phyloP scores from a whole-genome alignment of 2,113 vertebrate genomes.

The Cardinalis cardinalis region DNA sequence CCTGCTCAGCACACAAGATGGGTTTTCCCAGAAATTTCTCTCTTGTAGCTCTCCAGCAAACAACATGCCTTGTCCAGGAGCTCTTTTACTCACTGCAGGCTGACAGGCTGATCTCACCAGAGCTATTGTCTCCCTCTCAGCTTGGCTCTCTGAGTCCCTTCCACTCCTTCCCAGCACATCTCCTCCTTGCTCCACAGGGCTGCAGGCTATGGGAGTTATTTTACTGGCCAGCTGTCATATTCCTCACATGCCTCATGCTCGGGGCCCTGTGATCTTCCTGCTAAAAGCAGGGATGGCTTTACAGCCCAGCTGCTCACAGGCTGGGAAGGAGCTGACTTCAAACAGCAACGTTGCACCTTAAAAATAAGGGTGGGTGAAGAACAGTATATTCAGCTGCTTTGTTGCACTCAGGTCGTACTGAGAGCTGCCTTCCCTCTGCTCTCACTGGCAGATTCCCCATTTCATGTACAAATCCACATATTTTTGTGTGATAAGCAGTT shows the following conservation, averaged over 20 bases:
- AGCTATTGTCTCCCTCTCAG: background rate
- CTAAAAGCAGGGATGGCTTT: constrained; percentile 38
- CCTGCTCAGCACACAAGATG: background rate
- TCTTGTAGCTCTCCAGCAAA: background rate
- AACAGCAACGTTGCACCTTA: background rate
- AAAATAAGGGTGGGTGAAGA: background rate
- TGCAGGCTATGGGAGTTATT: background rate
- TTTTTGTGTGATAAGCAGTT: background rate
- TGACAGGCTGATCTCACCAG: background rate
- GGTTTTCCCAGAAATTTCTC: background rate
- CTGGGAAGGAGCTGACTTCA: constrained; percentile 42
- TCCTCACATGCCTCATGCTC: background rate
- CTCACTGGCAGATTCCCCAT: background rate
- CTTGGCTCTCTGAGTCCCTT: background rate
- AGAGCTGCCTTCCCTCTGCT: background rate
- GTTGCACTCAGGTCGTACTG: fast-evolving
- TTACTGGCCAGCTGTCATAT: background rate
- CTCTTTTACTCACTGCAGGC: background rate
- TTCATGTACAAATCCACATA: background rate
- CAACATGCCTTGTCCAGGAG: background rate
- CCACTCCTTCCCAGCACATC: background rate
- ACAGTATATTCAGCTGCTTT: background rate
- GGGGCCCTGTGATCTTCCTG: background rate
- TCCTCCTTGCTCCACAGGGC: background rate
- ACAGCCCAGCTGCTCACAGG: constrained; percentile 33